A percentile compares a stretch with the other conserved stretches of the same genome.
Conservation (phyloP, 1,140 invertebrate species). For the Euschistus heros region DNA sequence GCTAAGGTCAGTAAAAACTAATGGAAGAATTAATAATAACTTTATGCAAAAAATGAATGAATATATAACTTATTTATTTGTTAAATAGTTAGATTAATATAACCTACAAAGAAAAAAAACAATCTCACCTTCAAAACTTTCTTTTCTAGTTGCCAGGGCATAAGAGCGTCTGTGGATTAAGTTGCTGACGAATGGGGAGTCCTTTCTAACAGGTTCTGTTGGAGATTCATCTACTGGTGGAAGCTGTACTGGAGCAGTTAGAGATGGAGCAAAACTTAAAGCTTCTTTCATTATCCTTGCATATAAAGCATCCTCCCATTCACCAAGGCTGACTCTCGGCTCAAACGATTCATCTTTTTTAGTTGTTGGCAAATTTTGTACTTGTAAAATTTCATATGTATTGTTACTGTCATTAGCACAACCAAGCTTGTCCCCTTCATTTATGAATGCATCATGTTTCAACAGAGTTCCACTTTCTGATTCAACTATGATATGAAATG, state of each 20-base stretch:
- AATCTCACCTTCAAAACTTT: slow-evolving; percentile 26
- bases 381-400: slow-evolving; percentile 16
- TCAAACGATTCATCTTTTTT: slow-evolving; percentile 1
- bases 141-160: slow-evolving; percentile 28
- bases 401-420: neutral
- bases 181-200: slow-evolving; percentile 12
- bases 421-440: neutral
- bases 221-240: slow-evolving; percentile 29
- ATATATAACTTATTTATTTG: too few species aligned
- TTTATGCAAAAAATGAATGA: too few species aligned
- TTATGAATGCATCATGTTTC: slow-evolving; percentile 7
- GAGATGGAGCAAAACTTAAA: slow-evolving; percentile 30
- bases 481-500: slow-evolving; percentile 17
- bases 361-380: slow-evolving; percentile 9
- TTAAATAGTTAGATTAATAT: neutral
- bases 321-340: slow-evolving; percentile 14
- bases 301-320: slow-evolving; percentile 29
- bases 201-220: slow-evolving; percentile 1
- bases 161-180: slow-evolving; percentile 30
- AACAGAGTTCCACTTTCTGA: slow-evolving; percentile 17
- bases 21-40: too few species aligned
- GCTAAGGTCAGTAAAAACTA: too few species aligned
- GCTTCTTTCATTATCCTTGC: slow-evolving; percentile 32
- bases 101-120: neutral
- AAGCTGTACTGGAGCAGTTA: slow-evolving; percentile 26